These are phyloP conservation scores for Thumatha senex DNA, from an alignment of 2,888 invertebrate species.

Conservation along the genomic window DNA sequence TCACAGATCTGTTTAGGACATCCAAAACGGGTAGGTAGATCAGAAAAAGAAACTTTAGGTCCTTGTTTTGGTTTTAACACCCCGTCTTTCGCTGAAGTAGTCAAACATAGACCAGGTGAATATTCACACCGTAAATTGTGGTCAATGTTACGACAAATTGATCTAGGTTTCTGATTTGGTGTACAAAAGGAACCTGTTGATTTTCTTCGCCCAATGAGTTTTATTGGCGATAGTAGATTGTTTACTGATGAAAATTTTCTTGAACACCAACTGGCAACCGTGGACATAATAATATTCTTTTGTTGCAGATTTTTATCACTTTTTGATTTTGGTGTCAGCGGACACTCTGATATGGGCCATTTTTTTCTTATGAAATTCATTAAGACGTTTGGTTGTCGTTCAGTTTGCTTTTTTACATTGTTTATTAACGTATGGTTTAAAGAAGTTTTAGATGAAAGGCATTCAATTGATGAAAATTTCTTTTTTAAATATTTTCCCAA, in stretches of 20 bases:
- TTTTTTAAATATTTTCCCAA: neutral
- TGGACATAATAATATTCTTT: conserved; percentile 12
- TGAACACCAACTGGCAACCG: conserved; percentile 21
- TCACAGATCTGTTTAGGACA: neutral
- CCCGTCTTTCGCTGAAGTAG: conserved; percentile 17
- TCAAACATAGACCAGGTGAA: neutral
- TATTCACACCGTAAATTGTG: conserved; percentile 16
- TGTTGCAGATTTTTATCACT: neutral
- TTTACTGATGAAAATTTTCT: conserved; percentile 16
- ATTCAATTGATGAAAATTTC: neutral
- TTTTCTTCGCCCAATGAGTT: conserved; percentile 10
- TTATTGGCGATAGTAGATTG: conserved; percentile 18
- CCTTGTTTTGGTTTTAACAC: neutral
- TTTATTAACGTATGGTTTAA: neutral
- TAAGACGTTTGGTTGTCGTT: neutral
- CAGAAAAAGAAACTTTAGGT: conserved; percentile 1
- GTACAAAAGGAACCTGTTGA: neutral
- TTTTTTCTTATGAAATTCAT: neutral
- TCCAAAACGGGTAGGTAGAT: neutral
- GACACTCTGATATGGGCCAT: neutral
- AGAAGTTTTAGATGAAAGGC: neutral
- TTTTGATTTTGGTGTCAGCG: neutral
- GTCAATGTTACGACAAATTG: no score
- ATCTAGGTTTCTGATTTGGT: conserved; percentile 42
- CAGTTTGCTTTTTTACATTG: neutral